Base-by-base conservation (phyloP, 2,888 invertebrate species). In the Diarsia brunnea region DNA sequence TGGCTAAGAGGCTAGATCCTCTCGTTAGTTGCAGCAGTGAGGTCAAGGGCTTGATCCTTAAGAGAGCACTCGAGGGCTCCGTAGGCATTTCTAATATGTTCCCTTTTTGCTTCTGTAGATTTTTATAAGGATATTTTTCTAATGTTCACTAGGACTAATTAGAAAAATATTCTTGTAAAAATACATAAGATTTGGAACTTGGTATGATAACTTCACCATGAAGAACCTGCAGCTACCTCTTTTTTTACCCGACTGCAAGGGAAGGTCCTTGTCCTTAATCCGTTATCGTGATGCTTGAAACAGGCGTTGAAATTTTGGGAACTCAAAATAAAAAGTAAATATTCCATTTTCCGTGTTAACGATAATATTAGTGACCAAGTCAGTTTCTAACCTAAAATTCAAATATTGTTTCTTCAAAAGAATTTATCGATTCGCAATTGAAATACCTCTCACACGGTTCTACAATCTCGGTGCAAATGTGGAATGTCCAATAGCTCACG, bases 41-140 rank as follows among this genome's bases (percentile, higher is more conserved):
- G 81, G 75, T 84, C 82, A 84, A 82, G 75, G 49, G 63, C n/a
- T 73, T 68, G 75, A 75, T 69, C 73, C 58, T 66, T 49, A 2
- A 5, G 21, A 79, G 82, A 65, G 43, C 65, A 14, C 76, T 82
- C 2, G 60, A 61, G 5, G 43, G 53, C 31, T 76, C 19, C 19
- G 31, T 51, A 51, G 10, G 64, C 64, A 69, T 53, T 53, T 47
- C 8, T 1, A 24, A 55, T 12, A 38, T 43, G 49, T 75, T 43
- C 8, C 16, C 21, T 38, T 67, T 82, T 66, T 51, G 69, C 65
- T 82, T 69, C 64, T 49, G 7, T 45, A n/a, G n/a, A n/a, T n/a
- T n/a, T n/a, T n/a, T n/a, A n/a, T n/a, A n/a, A n/a, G n/a, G n/a
- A n/a, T n/a, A n/a, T n/a, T n/a, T n/a, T n/a, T n/a, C n/a, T n/a